A percentile compares a stretch with the other conserved stretches of the same genome.
Evolutionary conservation across 1,140 invertebrate species (phyloP).

Genomic region (Drosophila santomea): DNA sequence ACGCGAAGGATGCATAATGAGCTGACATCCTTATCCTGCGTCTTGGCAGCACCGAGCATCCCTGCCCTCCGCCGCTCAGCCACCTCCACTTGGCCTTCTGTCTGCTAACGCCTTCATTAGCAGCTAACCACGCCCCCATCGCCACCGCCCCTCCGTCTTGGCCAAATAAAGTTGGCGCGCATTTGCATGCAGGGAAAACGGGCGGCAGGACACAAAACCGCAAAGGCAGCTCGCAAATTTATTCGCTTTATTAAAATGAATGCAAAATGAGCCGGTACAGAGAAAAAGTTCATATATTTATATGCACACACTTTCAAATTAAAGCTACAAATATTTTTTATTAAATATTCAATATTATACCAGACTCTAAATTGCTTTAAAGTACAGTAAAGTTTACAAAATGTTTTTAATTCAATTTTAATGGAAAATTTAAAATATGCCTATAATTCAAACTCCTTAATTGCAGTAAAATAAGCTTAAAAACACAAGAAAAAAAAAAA

Average conservation of each 20-base stretch:
- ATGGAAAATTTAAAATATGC: no score
- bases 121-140: constrained; percentile 34
- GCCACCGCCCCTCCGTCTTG: constrained; percentile 16
- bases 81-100: constrained; percentile 7
- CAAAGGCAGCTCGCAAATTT: constrained; percentile 70
- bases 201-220: constrained; percentile 44
- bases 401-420: no score
- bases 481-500: no score
- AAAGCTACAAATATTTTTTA: no score
- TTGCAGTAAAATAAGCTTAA: no score
- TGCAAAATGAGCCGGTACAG: constrained; percentile 57
- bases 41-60: background rate
- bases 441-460: no score
- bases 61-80: constrained; percentile 1
- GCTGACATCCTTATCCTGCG: constrained; percentile 51
- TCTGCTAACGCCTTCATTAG: constrained; percentile 65
- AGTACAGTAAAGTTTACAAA: no score
- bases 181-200: constrained; percentile 72
- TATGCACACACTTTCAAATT: no score
- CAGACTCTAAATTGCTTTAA: no score
- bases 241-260: constrained; percentile 81
- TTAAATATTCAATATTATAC: no score
- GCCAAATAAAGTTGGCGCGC: constrained; percentile 72
- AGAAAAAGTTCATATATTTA: background rate
- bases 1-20: constrained; percentile 76